Evolutionary conservation across 2,888 invertebrate species (phyloP).

Genomic region (Cephus rjabovi): DNA sequence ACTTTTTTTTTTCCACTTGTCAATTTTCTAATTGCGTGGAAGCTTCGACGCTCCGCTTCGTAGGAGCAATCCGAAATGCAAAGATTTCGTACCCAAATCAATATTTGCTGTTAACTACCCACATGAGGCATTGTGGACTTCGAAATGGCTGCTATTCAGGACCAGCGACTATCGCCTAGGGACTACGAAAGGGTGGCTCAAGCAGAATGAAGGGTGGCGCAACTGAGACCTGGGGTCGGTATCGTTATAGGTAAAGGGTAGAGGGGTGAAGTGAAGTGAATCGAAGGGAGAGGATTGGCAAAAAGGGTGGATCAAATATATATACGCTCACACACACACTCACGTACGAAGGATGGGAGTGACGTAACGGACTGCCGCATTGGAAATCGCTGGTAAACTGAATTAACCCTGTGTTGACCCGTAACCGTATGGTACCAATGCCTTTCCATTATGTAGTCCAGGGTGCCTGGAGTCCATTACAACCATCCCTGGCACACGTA

Average conservation of each 20-base stretch:
- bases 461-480: slow-evolving; percentile 40
- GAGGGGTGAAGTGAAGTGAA: neutral
- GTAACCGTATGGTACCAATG: slow-evolving; percentile 51
- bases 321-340: neutral
- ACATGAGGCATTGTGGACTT: neutral
- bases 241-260: slow-evolving; percentile 11
- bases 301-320: slow-evolving; percentile 3
- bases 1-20: no score
- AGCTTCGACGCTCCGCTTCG: neutral
- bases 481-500: slow-evolving; percentile 13
- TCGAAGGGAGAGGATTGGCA: slow-evolving; percentile 9
- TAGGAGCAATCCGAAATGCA: neutral
- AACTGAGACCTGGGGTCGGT: slow-evolving; percentile 22
- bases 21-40: neutral
- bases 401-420: slow-evolving; percentile 55
- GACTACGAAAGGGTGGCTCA: no score
- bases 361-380: slow-evolving; percentile 21
- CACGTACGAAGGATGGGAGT: slow-evolving; percentile 8
- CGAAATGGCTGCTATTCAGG: no score
- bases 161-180: no score
- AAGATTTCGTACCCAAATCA: slow-evolving; percentile 44
- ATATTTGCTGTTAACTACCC: slow-evolving; percentile 41
- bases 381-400: slow-evolving; percentile 53
- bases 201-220: slow-evolving; percentile 32
- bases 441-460: slow-evolving; percentile 50